These are phyloP conservation scores for Tachycineta bicolor DNA, from an alignment of 2,113 vertebrate genomes.

Conservation along the genomic window DNA sequence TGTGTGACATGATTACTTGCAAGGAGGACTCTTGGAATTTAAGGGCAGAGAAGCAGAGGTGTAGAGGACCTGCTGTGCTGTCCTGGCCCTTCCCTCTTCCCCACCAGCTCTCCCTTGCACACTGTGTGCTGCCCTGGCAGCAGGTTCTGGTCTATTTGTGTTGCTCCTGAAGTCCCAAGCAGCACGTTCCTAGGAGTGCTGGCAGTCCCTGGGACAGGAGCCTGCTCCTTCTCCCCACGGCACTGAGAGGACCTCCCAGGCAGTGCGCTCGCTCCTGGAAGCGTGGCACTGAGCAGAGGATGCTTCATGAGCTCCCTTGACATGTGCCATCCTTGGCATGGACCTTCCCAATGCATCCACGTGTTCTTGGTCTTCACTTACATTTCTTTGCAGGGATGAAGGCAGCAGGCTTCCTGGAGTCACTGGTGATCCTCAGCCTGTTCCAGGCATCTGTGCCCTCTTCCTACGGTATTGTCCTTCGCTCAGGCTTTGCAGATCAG, in stretches of 20 bases:
- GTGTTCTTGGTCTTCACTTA: background rate
- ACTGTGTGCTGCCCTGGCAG: background rate
- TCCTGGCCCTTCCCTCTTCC: background rate
- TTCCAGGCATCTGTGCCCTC: background rate
- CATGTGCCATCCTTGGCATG: accelerated
- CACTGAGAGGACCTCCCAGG: too few species aligned
- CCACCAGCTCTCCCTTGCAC: background rate
- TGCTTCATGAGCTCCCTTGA: background rate
- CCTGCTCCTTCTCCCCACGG: background rate
- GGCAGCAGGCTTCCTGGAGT: background rate
- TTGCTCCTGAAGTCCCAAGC: background rate
- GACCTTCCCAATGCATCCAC: background rate
- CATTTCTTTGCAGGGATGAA: constrained; percentile 55
- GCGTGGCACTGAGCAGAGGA: accelerated
- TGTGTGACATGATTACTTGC: background rate
- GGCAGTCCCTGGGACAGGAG: background rate
- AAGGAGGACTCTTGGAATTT: background rate
- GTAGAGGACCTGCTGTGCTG: background rate
- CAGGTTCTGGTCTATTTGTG: background rate
- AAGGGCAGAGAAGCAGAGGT: background rate
- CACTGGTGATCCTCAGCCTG: background rate
- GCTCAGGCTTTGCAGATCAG: background rate
- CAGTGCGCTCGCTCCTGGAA: background rate
- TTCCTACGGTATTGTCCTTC: background rate
- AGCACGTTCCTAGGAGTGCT: background rate